Conservation (phyloP, 2,797 vertebrate species). For the Sarcoramphus papa region DNA sequence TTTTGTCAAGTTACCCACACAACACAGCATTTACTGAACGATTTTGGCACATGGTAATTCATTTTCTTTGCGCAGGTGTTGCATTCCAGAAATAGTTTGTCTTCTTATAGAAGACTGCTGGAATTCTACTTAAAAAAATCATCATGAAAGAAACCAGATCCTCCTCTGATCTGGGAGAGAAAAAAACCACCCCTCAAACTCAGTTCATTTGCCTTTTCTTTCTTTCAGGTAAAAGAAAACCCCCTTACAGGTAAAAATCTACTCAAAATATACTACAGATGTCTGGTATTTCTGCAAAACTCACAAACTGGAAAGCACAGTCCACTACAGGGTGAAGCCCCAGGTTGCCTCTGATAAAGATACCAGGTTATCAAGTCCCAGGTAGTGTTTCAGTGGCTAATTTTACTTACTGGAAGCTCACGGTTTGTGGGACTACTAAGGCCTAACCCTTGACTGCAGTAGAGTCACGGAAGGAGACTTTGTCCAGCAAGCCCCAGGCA, state of each 20-base stretch:
- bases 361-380: not conserved
- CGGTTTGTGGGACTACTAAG: not conserved
- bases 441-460: no score
- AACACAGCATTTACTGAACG: not conserved
- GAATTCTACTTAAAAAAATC: slow-evolving; percentile 59
- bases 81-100: slow-evolving; percentile 73
- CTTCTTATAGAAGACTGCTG: slow-evolving; percentile 57
- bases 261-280: not conserved
- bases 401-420: not conserved
- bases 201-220: not conserved
- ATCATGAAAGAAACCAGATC: slow-evolving; percentile 40
- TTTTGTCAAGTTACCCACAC: slow-evolving; percentile 44
- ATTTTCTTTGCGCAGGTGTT: slow-evolving; percentile 66
- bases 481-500: not conserved
- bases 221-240: not conserved
- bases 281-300: slow-evolving; percentile 13
- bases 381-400: not conserved
- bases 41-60: slow-evolving; percentile 34
- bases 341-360: not conserved
- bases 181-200: not conserved
- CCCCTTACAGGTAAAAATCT: slow-evolving; percentile 30
- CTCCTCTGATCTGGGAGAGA: not conserved
- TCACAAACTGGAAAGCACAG: not conserved
- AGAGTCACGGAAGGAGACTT: not conserved
- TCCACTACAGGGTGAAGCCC: not conserved